Evolutionary conservation across 2,888 invertebrate genomes (phyloP).

Genomic region (Fabriciana adippe): DNA sequence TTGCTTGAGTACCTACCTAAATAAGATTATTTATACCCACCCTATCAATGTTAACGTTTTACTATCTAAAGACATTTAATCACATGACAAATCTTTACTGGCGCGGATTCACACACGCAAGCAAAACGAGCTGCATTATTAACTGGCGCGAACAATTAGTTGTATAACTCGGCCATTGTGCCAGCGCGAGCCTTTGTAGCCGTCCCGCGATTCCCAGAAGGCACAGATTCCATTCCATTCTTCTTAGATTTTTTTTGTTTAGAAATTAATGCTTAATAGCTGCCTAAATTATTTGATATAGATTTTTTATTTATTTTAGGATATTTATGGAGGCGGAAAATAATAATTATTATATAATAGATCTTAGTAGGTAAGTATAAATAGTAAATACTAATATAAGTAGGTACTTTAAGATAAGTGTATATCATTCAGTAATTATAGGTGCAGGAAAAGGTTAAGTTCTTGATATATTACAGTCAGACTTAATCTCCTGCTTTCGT

Average conservation of each 20-base stretch:
- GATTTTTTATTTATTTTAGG: too few relatives aligned
- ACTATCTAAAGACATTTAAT: neutral
- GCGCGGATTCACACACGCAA: slow-evolving; percentile 43
- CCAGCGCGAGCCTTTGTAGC: slow-evolving; percentile 55
- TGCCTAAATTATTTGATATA: slow-evolving; percentile 35
- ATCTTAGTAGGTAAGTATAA: too few relatives aligned
- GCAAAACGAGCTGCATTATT: slow-evolving; percentile 69
- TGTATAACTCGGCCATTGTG: slow-evolving; percentile 74
- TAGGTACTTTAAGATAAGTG: slow-evolving; percentile 22
- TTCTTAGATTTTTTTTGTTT: slow-evolving; percentile 55
- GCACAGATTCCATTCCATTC: slow-evolving; percentile 59
- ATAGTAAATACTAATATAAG: too few relatives aligned
- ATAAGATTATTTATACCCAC: too few relatives aligned
- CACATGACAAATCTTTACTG: slow-evolving; percentile 16
- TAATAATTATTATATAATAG: neutral
- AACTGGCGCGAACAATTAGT: slow-evolving; percentile 67
- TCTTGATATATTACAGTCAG: slow-evolving; percentile 40
- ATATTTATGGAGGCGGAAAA: too few relatives aligned
- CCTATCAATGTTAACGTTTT: too few relatives aligned
- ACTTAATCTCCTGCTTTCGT: slow-evolving; percentile 28
- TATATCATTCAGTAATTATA: slow-evolving; percentile 25
- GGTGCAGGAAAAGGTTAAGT: slow-evolving; percentile 28
- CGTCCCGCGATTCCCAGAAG: slow-evolving; percentile 72
- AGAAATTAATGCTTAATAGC: slow-evolving; percentile 71
- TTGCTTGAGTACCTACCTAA: too few relatives aligned